These are phyloP conservation scores for Argyra leucocephala DNA, from an alignment of 2,888 invertebrate species.

Conservation along the genomic window DNA sequence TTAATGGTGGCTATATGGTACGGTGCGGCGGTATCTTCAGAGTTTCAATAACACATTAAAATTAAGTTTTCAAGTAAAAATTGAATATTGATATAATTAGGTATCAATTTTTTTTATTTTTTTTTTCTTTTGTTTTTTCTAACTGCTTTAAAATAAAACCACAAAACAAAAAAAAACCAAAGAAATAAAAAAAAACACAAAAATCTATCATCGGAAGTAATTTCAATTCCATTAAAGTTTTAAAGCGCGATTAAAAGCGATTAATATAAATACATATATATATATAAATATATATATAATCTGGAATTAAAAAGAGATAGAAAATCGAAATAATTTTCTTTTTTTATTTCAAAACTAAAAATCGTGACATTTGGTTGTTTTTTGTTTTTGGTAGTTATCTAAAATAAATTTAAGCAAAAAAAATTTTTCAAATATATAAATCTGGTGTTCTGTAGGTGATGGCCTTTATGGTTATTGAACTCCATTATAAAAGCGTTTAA, in stretches of 20 bases:
- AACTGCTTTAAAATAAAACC: no score
- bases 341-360: no score
- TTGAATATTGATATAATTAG: background rate
- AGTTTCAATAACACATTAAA: background rate
- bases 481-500: background rate
- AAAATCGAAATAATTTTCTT: no score
- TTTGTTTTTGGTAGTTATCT: no score
- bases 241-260: background rate
- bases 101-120: background rate
- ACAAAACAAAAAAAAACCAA: no score
- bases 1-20: background rate
- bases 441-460: background rate
- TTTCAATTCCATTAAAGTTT: background rate
- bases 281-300: no score
- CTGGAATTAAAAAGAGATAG: no score
- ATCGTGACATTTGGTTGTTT: no score
- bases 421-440: no score
- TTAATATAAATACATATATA: background rate
- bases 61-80: background rate
- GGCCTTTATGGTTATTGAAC: slow-evolving; percentile 3
- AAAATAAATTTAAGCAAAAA: no score
- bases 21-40: background rate
- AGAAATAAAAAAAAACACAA: no score
- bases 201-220: slow-evolving; percentile 6
- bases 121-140: no score